Conservation (phyloP, 2,888 invertebrate species). For the Heliconius sara region DNA sequence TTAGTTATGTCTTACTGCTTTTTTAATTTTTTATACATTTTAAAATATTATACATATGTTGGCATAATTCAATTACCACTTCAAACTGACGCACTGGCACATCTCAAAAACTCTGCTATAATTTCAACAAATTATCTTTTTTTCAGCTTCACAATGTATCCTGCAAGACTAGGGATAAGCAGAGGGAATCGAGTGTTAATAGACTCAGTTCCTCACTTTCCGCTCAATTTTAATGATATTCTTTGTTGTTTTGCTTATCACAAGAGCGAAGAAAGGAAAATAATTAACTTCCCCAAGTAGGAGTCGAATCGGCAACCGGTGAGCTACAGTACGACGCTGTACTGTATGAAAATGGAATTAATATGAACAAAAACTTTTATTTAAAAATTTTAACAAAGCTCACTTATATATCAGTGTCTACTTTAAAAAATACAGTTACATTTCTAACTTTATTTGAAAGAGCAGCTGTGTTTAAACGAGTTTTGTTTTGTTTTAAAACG, state of each 20-base stretch:
- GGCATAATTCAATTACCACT: too few relatives aligned
- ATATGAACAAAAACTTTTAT: neutral
- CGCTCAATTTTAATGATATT: neutral
- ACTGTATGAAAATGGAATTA: neutral
- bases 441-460: constrained; percentile 18
- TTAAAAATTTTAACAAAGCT: neutral
- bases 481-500: constrained; percentile 13
- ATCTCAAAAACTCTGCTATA: neutral
- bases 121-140: neutral
- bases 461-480: constrained; percentile 20
- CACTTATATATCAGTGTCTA: constrained; percentile 21
- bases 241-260: too few relatives aligned
- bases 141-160: too few relatives aligned
- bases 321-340: neutral
- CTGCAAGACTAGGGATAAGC: too few relatives aligned
- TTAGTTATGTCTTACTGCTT: too few relatives aligned
- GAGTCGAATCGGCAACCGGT: neutral
- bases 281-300: neutral
- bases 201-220: too few relatives aligned
- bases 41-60: too few relatives aligned
- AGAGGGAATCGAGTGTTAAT: too few relatives aligned
- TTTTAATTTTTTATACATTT: too few relatives aligned
- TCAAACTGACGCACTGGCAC: too few relatives aligned
- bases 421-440: constrained; percentile 11
- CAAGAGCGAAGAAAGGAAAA: too few relatives aligned